phyloP scores from a whole-genome alignment of 2,113 vertebrate species.

The Pogona vitticeps region DNA sequence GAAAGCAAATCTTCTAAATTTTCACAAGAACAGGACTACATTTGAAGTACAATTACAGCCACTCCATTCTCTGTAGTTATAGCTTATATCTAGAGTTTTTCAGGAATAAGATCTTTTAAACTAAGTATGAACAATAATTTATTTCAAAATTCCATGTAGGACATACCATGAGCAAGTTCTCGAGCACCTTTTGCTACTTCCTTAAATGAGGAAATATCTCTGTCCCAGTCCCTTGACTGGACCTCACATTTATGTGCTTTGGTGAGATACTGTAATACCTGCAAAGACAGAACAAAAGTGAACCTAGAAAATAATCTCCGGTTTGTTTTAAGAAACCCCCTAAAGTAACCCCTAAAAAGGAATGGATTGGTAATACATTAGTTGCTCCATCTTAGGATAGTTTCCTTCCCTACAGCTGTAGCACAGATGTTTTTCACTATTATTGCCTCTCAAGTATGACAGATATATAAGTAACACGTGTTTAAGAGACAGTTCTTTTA shows the following conservation, averaged over 20 bases:
- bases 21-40: not conserved
- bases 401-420: conserved; percentile 60
- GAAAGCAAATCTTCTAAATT: not conserved
- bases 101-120: conserved; percentile 21
- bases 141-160: conserved; percentile 17
- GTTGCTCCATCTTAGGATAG: conserved; percentile 25
- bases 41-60: not conserved
- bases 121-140: not conserved
- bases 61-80: not conserved
- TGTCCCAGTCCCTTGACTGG: conserved; percentile 89
- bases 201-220: conserved; percentile 84
- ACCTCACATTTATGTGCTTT: conserved; percentile 93
- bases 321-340: not conserved
- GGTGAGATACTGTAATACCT: conserved; percentile 90
- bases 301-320: conserved; percentile 13
- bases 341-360: conserved; percentile 8
- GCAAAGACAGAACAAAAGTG: conserved; percentile 48
- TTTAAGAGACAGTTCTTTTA: conserved; percentile 52
- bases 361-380: conserved; percentile 27
- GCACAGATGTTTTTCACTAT: conserved; percentile 65
- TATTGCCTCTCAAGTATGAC: conserved; percentile 49
- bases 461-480: conserved; percentile 52
- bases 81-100: conserved; percentile 12
- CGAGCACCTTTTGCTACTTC: conserved; percentile 83
- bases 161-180: conserved; percentile 85